Conservation (phyloP, 2,113 vertebrate genomes). For the Falcunculus frontatus region DNA sequence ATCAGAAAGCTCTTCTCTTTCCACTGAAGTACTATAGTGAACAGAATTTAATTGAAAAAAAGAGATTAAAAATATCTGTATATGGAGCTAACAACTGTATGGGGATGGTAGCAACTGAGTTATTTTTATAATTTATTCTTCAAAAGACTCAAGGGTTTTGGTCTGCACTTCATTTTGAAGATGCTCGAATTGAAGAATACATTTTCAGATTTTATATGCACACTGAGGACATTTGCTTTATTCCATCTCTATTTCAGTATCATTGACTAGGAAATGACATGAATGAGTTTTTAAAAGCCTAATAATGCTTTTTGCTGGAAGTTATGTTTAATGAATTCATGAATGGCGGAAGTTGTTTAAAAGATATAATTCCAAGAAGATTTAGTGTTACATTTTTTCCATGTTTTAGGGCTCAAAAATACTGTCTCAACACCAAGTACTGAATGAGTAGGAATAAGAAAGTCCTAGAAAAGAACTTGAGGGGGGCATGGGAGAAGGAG, state of each 20-base stretch:
- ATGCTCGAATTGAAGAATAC: background rate
- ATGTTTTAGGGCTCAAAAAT: background rate
- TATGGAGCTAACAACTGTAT: background rate
- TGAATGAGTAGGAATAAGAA: background rate
- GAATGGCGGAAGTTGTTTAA: background rate
- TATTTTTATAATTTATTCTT: background rate
- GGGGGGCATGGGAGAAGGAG: accelerated
- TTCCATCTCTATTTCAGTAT: background rate
- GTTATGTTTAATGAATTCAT: background rate
- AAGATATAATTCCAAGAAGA: background rate
- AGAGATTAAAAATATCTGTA: background rate
- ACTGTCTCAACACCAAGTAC: background rate
- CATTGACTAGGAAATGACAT: background rate
- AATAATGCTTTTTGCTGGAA: background rate
- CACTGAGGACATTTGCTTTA: background rate
- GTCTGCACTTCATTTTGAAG: background rate
- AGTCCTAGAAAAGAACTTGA: background rate
- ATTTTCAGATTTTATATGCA: background rate
- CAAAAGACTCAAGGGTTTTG: background rate
- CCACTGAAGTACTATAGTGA: background rate
- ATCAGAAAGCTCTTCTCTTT: background rate
- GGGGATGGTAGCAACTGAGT: background rate
- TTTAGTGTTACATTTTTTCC: background rate
- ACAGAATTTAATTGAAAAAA: background rate
- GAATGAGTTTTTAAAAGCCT: background rate